These are phyloP conservation scores for Lithobius niger DNA, from an alignment of 1,140 invertebrate genomes.

Conservation along the genomic window DNA sequence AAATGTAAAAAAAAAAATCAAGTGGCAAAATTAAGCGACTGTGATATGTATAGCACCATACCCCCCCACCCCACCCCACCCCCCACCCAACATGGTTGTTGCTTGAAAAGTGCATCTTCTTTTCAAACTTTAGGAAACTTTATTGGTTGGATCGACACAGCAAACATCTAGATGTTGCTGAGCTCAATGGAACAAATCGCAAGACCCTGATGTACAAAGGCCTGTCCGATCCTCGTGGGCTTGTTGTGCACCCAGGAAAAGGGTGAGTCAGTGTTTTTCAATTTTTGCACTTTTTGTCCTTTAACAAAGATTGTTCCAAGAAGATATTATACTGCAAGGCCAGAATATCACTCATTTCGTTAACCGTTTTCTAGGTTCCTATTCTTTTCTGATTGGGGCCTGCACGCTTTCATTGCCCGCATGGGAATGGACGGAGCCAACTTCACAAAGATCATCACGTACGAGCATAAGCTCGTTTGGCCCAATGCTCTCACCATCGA, in stretches of 20 bases:
- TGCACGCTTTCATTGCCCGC: conserved; percentile 90
- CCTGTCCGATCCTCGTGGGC: conserved; percentile 81
- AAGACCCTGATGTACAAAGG: conserved; percentile 66
- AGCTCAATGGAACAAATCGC: conserved; percentile 81
- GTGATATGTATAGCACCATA: too few species aligned
- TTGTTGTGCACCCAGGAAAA: conserved; percentile 86
- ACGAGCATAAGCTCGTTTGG: conserved; percentile 92
- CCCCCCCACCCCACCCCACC: too few species aligned
- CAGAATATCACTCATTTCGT: too few species aligned
- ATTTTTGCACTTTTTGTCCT: not conserved
- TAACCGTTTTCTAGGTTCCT: conserved; percentile 46
- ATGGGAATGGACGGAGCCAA: conserved; percentile 94
- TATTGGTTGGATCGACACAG: conserved; percentile 96
- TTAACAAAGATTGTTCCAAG: not conserved
- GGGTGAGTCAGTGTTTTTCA: conserved; percentile 41
- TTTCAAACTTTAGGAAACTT: conserved; percentile 52
- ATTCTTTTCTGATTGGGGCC: conserved; percentile 92
- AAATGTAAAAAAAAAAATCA: too few species aligned
- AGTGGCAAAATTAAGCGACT: not conserved
- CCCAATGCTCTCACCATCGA: conserved; percentile 95
- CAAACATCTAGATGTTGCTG: conserved; percentile 78
- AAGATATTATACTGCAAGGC: too few species aligned
- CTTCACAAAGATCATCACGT: conserved; percentile 73
- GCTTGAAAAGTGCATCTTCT: too few species aligned
- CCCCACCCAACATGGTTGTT: too few species aligned